Evolutionary conservation across 2,888 invertebrate species (phyloP).

Genomic region (Andrena bicolor): DNA sequence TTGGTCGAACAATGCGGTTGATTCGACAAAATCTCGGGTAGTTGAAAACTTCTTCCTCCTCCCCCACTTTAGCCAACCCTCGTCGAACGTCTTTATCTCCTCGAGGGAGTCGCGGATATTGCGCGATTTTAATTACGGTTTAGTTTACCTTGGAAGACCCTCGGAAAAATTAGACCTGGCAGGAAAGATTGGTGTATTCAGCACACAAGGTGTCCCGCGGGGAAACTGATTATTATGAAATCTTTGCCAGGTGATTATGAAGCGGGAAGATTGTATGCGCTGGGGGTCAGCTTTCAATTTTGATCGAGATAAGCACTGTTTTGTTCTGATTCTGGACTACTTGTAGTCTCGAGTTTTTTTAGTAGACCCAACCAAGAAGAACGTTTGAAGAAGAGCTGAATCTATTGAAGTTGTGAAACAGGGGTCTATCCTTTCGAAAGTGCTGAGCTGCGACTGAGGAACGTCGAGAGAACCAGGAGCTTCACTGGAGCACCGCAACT

Average conservation of each 20-base stretch:
- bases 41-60: constrained; percentile 19
- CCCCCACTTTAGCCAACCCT: neutral
- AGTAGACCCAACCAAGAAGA: too few relatives aligned
- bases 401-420: too few relatives aligned
- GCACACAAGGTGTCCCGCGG: neutral
- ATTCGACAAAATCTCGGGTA: too few relatives aligned
- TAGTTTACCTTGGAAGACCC: constrained; percentile 35
- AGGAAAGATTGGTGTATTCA: neutral
- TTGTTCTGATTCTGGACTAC: too few relatives aligned
- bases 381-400: too few relatives aligned
- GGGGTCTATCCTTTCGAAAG: too few relatives aligned
- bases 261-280: neutral
- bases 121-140: constrained; percentile 75
- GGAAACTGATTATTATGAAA: neutral
- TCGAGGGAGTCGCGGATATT: constrained; percentile 54
- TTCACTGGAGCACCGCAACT: too few relatives aligned
- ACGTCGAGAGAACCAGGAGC: neutral
- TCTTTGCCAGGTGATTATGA: neutral
- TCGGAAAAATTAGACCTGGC: constrained; percentile 45
- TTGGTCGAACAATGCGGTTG: too few relatives aligned
- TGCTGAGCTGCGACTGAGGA: neutral
- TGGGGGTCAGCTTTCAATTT: neutral
- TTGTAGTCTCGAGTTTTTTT: too few relatives aligned
- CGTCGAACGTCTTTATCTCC: constrained; percentile 33
- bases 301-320: too few relatives aligned